A percentile compares a stretch with the other conserved stretches of the same genome.
phyloP scores from a whole-genome alignment of 23 tunicate genomes.

The Clavelina lepadiformis region DNA sequence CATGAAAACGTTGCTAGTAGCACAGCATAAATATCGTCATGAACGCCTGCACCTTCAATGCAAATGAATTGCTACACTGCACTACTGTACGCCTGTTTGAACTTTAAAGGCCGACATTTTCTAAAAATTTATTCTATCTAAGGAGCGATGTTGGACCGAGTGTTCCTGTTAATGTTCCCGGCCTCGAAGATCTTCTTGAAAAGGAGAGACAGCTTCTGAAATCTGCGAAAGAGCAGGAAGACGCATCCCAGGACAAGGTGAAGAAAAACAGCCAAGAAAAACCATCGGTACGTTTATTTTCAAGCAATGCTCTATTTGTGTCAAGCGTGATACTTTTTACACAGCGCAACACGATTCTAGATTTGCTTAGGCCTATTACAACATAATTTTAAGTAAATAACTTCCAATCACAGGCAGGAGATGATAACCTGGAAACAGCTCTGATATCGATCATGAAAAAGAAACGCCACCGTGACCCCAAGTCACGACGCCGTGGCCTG shows the following conservation, averaged over 20 bases:
- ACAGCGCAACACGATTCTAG: too few species aligned
- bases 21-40: too few species aligned
- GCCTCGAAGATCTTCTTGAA: slow-evolving; percentile 68
- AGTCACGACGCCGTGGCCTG: slow-evolving; percentile 53
- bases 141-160: slow-evolving; percentile 80
- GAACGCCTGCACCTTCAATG: too few species aligned
- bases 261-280: too few species aligned
- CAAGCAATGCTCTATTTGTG: too few species aligned
- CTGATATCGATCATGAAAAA: slow-evolving; percentile 61
- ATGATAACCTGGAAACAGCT: slow-evolving; percentile 70
- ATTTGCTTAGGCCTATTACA: not conserved
- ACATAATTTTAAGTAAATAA: not conserved
- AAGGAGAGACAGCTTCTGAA: slow-evolving; percentile 41
- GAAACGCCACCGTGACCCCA: slow-evolving; percentile 54
- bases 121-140: not conserved
- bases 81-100: too few species aligned
- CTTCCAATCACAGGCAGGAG: slow-evolving; percentile 19
- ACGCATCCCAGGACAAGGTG: too few species aligned
- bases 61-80: too few species aligned
- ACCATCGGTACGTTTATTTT: too few species aligned
- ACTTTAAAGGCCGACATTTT: too few species aligned
- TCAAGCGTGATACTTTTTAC: too few species aligned
- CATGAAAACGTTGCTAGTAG: too few species aligned
- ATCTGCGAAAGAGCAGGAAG: not conserved
- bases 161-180: slow-evolving; percentile 71